Evolutionary conservation across 1,140 invertebrate genomes (phyloP).

Genomic region (Catajapyx aquilonaris): DNA sequence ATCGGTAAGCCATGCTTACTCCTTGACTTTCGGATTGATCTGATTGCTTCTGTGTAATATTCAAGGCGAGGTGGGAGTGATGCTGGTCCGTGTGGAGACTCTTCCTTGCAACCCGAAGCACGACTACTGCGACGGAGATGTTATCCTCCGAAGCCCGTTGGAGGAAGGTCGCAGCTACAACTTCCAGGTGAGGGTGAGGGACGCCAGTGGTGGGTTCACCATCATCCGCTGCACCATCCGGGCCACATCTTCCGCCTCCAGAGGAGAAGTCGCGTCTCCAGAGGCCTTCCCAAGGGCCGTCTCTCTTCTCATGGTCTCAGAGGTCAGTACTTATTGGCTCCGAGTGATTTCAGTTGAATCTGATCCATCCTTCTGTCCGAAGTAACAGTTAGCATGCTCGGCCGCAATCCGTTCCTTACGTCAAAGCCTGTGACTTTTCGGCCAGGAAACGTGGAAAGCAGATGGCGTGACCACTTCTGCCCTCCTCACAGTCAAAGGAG

Average conservation of each 20-base stretch:
- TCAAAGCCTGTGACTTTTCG: background rate
- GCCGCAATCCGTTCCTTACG: background rate
- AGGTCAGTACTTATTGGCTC: conserved; percentile 31
- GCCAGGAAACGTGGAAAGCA: background rate
- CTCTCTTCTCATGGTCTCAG: conserved; percentile 51
- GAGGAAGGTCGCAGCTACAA: conserved; percentile 58
- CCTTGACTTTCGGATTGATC: background rate
- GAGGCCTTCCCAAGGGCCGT: conserved; percentile 67
- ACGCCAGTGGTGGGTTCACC: conserved; percentile 51
- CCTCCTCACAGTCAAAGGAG: no score
- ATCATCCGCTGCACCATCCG: conserved; percentile 58
- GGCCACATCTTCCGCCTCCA: conserved; percentile 56
- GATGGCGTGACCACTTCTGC: no score
- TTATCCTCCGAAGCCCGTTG: conserved; percentile 46
- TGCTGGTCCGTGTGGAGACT: conserved; percentile 48
- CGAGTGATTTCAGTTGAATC: background rate
- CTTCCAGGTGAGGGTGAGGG: conserved; percentile 42
- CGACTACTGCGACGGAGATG: conserved; percentile 63
- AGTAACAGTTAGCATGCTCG: background rate
- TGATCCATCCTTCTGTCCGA: background rate
- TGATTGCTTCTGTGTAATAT: conserved; percentile 8
- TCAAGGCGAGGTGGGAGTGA: conserved; percentile 35
- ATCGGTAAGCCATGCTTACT: conserved; percentile 28
- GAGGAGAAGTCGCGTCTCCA: no score
- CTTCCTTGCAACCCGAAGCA: conserved; percentile 60